Evolutionary conservation across 2,888 invertebrate genomes (phyloP).

Genomic region (Acanthosepion esculentum): DNA sequence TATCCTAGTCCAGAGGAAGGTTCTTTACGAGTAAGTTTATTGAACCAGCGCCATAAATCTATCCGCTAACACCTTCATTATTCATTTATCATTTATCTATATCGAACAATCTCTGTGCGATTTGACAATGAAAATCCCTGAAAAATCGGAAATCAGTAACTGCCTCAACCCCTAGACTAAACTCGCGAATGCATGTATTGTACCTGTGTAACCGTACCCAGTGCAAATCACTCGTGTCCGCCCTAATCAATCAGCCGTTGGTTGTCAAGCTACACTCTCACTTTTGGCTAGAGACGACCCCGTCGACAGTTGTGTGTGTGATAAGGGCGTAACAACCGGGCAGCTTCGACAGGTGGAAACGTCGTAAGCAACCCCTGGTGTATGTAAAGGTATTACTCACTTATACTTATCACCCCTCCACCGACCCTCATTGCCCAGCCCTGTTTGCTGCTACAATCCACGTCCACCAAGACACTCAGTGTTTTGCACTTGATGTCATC

Average conservation of each 20-base stretch:
- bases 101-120: not conserved
- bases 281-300: not conserved
- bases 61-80: not conserved
- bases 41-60: not conserved
- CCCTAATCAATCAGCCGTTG: not conserved
- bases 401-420: not conserved
- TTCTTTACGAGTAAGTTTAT: not conserved
- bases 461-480: not conserved
- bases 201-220: not conserved
- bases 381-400: slow-evolving; percentile 22
- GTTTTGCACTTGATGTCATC: not conserved
- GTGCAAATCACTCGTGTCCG: slow-evolving; percentile 2
- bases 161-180: not conserved
- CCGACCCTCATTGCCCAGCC: not conserved
- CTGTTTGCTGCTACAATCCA: not conserved
- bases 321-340: not conserved
- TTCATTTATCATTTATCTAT: not conserved
- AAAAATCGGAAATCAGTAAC: not conserved
- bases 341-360: not conserved
- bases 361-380: not conserved
- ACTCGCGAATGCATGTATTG: not conserved
- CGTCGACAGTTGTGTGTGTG: not conserved
- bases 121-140: not conserved
- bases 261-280: not conserved
- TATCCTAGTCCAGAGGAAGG: no score